Conservation (phyloP, 2,888 invertebrate genomes). For the Adelphocoris suturalis region DNA sequence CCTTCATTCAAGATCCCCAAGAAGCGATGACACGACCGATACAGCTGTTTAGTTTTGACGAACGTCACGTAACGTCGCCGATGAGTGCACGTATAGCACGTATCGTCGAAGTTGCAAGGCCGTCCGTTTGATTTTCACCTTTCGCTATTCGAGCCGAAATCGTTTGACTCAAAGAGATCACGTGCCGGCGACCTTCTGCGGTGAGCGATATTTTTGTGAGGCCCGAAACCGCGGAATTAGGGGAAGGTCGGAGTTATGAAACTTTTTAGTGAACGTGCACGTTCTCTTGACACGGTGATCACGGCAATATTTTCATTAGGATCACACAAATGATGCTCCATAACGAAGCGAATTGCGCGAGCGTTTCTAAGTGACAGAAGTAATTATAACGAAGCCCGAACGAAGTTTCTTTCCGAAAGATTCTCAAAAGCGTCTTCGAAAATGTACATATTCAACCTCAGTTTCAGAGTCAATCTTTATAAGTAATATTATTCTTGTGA, state of each 20-base stretch:
- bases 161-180: not conserved
- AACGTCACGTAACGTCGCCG: not conserved
- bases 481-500: too few relatives aligned
- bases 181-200: not conserved
- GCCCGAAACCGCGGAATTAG: constrained; percentile 2
- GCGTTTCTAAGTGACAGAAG: not conserved
- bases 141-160: not conserved
- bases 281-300: constrained; percentile 15
- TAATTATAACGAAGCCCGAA: too few relatives aligned
- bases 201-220: constrained; percentile 16
- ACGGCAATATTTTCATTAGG: constrained; percentile 12
- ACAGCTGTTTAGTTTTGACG: not conserved
- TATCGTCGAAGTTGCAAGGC: not conserved
- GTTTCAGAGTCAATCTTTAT: too few relatives aligned
- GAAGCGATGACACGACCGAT: too few relatives aligned
- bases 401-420: too few relatives aligned
- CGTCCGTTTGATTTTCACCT: not conserved
- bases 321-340: not conserved
- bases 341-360: not conserved
- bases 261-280: not conserved
- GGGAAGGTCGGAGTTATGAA: constrained; percentile 34
- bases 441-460: too few relatives aligned
- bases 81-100: not conserved
- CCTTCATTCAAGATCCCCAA: too few relatives aligned
- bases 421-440: too few relatives aligned